Base-by-base conservation (phyloP, 2,888 invertebrate genomes). In the Cheilosia scutellata region DNA sequence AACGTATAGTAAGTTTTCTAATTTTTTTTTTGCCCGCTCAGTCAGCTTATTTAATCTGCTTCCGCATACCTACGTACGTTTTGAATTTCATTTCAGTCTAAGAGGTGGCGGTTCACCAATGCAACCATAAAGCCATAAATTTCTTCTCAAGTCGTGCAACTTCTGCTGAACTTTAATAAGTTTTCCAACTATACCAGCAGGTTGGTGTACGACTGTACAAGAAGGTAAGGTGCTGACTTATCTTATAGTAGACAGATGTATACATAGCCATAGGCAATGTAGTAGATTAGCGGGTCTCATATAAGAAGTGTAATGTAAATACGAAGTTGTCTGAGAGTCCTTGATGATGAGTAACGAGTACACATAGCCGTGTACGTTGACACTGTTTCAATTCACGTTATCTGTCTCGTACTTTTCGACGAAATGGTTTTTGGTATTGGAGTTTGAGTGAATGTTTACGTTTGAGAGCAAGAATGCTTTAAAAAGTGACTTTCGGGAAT, bases 161-260 rank as follows among this genome's bases (percentile, higher is more conserved):
- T 70, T 70, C 55, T 55, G 68, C 31, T 57, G 44, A 70, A 70
- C 68, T 70, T 70, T 44, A 70, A 55, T 29, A 57, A 70, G 68
- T 70, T 70, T 70, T 44, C 42, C 31, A 65, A 65, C 33, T 65
- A 16, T 4, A 49, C 25, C 49, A 25, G 25, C 49, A 49, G 44
- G 44, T 44, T 13, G 44, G 44, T 49, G 42, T 42, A 2, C n/a
- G 42, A n/a, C 7, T 20, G 33, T 9, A 9, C 33, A 2, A 33
- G 33, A 1, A 42, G 13, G 16, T 13, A n/a, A 25, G 7, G 25
- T 2, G 49, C 25, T 25, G 49, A 49, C 49, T 25, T n/a, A n/a
- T 11, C 25, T 9, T 11, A 4, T n/a, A 11, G 44, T n/a, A n/a
- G 16, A 16, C n/a, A 6, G 5, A 6, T n/a, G 6, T 16, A 5